Base-by-base conservation (phyloP, 1,140 invertebrate genomes). In the Drosophila lowei region DNA sequence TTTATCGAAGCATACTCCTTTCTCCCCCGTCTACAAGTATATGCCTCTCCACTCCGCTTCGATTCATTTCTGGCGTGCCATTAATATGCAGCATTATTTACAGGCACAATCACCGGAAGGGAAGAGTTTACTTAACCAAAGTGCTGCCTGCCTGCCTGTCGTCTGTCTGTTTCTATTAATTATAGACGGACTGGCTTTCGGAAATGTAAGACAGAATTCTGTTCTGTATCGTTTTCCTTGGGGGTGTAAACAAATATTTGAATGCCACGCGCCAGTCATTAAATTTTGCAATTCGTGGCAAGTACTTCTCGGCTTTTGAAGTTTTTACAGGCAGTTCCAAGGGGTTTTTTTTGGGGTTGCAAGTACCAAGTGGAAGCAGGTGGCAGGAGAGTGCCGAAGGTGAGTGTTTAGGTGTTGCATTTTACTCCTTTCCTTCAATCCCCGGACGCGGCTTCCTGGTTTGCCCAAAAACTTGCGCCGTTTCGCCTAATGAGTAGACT, bases 221-320 rank as follows among this genome's bases (percentile, higher is more conserved):
- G 55, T 34, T 2, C 3, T 34, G 30, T 34, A 64, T 44, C 34
- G 56, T 64, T 34, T 9, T 34, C 11, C 49, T 59, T 64, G 56
- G 72, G 62, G 70, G 59, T 70, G 59, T 63, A 76, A 67, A 80
- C 72, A 80, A 80, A 80, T 72, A 79, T 57, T 49, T 60, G 65
- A 60, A 44, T 65, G 78, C 66, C 78, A 80, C 78, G 78, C 77
- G 78, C 70, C 72, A 76, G 78, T 80, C 78, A 79, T 80, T 80
- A 80, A 80, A 80, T 63, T 66, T 80, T 70, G 54, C 47, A 54
- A 72, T 72, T 63, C 58, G 38, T 21, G 57, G 25, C 76, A 52
- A 70, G 56, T 42, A 59, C 66, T 64, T 64, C 56, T 49, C 25
- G 57, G 67, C 78, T 80, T 80, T 80, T 80, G 77, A 80, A 80